Evolutionary conservation across 1,140 invertebrate species (phyloP), one percentile per base, ranked within the genome.

Genomic region (Elymnias hypermnestra): DNA sequence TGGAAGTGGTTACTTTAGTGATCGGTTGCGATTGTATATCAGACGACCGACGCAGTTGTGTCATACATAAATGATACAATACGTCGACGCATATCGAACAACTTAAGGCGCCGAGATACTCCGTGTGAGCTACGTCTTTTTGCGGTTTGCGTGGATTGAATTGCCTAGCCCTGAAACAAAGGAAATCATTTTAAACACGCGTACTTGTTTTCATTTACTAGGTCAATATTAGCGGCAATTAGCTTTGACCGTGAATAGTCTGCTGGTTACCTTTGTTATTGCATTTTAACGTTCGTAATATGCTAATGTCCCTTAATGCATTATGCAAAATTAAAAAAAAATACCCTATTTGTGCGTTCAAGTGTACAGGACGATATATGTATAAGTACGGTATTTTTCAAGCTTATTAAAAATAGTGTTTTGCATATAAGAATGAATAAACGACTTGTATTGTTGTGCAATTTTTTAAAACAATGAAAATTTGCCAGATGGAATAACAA

Each of bases 31-130:
- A 53, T 53, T n/a, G n/a, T n/a, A 51, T 43, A 33, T 47, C 48
- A 60, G 55, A 53, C 28, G 29, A 59, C 61, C 66, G 49, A 56
- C 58, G 57, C n/a, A n/a, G n/a, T 62, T 74, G 65, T 72, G 63
- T 63, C 72, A 66, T 55, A 65, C 54, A 41, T 72, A 68, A n/a
- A n/a, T 72, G 68, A 61, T 68, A 69, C 59, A 58, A 52, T 56
- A 63, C 65, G 64, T 45, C 51, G 42, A 57, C 63, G 63, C 72
- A 71, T 71, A 55, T 57, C 64, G 59, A 52, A 47, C 58, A 22
- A 52, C 54, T 37, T 50, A 47, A 43, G 45, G 23, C 55, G 51
- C 45, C 53, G 56, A 49, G 41, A 31, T 36, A 10, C 28, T 57
- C 53, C n/a, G 60, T 68, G 61, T 69, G 63, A 71, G 14, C 14